A percentile compares a stretch with the other conserved stretches of the same genome.
These are phyloP conservation scores for Apteryx owenii DNA, from an alignment of 2,113 vertebrate genomes.

Conservation along the genomic window DNA sequence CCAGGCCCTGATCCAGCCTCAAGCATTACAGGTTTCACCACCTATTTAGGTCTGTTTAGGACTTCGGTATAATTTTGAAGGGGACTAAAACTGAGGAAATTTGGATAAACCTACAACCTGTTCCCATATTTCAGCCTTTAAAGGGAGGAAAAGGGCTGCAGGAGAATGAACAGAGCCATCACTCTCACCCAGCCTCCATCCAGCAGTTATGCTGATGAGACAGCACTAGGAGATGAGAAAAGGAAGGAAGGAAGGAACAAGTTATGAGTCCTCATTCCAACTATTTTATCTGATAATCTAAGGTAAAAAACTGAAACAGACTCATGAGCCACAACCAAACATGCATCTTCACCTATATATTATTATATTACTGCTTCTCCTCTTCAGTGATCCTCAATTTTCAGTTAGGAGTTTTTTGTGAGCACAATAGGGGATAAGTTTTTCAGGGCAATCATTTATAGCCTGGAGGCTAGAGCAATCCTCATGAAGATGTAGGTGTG, in stretches of 20 bases:
- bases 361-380: neutral
- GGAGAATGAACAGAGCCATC: neutral
- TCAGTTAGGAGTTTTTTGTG: neutral
- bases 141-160: neutral
- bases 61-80: neutral
- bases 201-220: neutral
- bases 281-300: neutral
- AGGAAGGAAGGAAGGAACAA: neutral
- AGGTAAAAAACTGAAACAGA: neutral
- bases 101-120: neutral
- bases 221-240: neutral
- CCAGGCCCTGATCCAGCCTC: no score
- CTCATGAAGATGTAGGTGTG: no score
- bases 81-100: neutral
- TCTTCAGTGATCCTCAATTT: neutral
- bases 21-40: no score
- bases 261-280: neutral
- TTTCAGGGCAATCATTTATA: neutral
- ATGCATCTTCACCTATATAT: neutral
- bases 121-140: neutral
- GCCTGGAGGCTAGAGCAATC: no score
- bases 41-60: no score
- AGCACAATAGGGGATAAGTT: neutral
- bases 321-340: neutral
- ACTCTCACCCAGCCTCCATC: neutral